Evolutionary conservation across 2,113 vertebrate species (phyloP).

Genomic region (Myrmophylax atrothorax): DNA sequence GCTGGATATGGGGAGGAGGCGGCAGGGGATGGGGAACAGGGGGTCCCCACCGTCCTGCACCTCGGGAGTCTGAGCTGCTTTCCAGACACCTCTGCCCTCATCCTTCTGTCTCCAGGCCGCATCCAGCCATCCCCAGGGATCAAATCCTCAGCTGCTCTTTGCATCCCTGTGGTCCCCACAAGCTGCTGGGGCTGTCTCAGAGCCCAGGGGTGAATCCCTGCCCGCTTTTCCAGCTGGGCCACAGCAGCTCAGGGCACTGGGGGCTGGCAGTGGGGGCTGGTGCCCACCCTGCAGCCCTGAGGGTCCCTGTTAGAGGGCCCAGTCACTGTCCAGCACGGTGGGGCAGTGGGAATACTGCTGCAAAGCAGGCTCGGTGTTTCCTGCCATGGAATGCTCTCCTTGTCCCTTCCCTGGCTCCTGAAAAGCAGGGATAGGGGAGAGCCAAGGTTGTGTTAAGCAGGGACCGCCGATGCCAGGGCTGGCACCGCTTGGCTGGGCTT

Average conservation of each 20-base stretch:
- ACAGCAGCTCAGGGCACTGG: background rate
- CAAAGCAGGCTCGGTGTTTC: background rate
- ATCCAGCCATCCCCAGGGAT: background rate
- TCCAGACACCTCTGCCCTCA: background rate
- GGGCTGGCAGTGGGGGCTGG: background rate
- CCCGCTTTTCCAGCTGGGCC: background rate
- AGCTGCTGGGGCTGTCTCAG: background rate
- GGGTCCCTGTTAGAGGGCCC: background rate
- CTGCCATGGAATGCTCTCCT: background rate
- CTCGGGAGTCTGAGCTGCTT: background rate
- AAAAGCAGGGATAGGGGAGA: background rate
- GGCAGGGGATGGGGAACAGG: background rate
- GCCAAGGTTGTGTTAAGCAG: background rate
- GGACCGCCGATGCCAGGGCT: fast-evolving
- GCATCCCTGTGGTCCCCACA: background rate
- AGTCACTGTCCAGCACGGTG: background rate
- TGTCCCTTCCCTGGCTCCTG: fast-evolving
- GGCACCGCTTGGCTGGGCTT: background rate
- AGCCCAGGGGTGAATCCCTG: background rate
- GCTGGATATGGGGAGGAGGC: background rate
- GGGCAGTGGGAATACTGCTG: background rate
- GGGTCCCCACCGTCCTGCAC: background rate
- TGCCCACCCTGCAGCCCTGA: background rate
- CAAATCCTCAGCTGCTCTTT: background rate
- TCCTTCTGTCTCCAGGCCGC: background rate